Conservation (phyloP, 2,797 vertebrate species). For the Poeciliopsis paucimaculata region DNA sequence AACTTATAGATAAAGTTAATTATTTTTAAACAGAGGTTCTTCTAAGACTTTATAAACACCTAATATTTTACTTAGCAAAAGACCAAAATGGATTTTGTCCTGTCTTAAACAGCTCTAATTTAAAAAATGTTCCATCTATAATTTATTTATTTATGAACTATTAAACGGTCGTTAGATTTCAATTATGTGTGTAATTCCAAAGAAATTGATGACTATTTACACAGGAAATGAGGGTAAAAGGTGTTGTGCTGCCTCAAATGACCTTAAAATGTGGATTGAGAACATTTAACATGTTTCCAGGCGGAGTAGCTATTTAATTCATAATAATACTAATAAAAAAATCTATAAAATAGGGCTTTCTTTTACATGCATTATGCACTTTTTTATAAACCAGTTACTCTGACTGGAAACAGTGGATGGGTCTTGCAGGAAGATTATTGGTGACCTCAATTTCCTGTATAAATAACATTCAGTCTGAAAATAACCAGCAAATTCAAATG, state of each 20-base stretch:
- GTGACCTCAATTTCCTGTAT: background rate
- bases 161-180: background rate
- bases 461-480: background rate
- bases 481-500: background rate
- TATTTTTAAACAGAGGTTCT: background rate
- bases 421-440: background rate
- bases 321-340: background rate
- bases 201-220: background rate
- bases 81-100: background rate
- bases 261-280: background rate
- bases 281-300: background rate
- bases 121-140: background rate
- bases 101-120: background rate
- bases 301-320: background rate
- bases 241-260: background rate
- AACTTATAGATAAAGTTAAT: background rate
- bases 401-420: background rate
- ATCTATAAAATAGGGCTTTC: background rate
- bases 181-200: background rate
- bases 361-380: background rate
- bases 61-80: background rate
- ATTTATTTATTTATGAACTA: background rate
- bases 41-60: background rate
- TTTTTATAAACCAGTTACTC: background rate
- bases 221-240: background rate